Evolutionary conservation across 2,797 vertebrate genomes (phyloP).

Genomic region (Cossypha caffra): DNA sequence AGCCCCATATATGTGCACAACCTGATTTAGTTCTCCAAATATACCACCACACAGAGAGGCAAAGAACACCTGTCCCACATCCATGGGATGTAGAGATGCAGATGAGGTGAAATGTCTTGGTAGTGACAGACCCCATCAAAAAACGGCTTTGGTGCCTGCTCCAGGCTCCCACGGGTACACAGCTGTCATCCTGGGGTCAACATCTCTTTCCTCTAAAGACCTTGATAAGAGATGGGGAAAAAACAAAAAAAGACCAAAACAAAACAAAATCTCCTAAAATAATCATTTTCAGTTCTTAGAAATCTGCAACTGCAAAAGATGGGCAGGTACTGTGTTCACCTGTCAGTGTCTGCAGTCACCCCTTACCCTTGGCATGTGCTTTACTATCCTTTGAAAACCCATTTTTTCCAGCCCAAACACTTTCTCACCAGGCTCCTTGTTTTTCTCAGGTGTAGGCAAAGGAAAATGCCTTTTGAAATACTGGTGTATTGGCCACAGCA

Average conservation of each 20-base stretch:
- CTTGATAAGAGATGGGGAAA: neutral
- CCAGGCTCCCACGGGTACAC: accelerated
- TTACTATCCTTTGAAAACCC: neutral
- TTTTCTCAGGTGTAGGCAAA: neutral
- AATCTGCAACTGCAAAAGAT: neutral
- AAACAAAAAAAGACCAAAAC: accelerated
- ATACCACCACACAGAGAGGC: neutral
- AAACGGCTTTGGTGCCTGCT: neutral
- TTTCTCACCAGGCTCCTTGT: neutral
- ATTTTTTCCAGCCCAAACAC: neutral
- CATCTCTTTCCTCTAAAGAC: neutral
- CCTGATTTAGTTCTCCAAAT: neutral
- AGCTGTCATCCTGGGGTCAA: neutral
- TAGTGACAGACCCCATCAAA: neutral
- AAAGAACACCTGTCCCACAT: neutral
- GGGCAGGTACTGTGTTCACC: neutral
- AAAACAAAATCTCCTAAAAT: neutral
- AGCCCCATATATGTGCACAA: neutral
- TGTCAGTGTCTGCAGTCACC: neutral
- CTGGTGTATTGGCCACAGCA: accelerated
- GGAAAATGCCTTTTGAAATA: neutral
- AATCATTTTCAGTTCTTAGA: neutral
- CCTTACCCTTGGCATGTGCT: neutral
- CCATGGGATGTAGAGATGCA: neutral
- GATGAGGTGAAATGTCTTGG: neutral